phyloP scores from a whole-genome alignment of 2,888 invertebrate genomes.

The Andrena camellia region DNA sequence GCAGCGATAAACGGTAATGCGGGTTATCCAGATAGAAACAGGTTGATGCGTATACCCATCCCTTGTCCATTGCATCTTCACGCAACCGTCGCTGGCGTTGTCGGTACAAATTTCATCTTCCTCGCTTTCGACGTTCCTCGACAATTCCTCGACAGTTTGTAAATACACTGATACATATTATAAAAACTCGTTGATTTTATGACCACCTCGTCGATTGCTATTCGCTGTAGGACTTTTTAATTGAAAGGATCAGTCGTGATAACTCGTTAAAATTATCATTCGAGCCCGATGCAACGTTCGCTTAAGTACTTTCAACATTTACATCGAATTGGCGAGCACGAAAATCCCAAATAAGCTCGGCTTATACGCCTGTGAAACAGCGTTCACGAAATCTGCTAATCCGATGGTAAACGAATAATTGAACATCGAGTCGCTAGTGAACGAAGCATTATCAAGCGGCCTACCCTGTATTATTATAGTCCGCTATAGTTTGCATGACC shows the following conservation, averaged over 20 bases:
- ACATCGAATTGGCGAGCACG: slow-evolving; percentile 26
- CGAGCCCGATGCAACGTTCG: neutral
- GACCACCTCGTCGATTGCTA: neutral
- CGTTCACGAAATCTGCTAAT: slow-evolving; percentile 64
- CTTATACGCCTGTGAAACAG: slow-evolving; percentile 54
- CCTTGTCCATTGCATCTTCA: slow-evolving; percentile 25
- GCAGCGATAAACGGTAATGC: slow-evolving; percentile 20
- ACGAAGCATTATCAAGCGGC: slow-evolving; percentile 69
- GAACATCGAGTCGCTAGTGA: slow-evolving; percentile 62
- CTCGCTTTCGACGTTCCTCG: neutral
- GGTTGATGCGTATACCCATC: slow-evolving; percentile 36
- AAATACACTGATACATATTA: too few species aligned
- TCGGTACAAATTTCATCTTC: neutral
- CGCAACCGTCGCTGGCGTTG: slow-evolving; percentile 20
- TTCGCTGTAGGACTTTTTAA: neutral
- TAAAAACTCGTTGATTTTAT: too few species aligned
- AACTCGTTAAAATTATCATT: slow-evolving; percentile 11
- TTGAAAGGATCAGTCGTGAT: neutral
- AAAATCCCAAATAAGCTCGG: slow-evolving; percentile 65
- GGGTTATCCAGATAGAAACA: slow-evolving; percentile 31
- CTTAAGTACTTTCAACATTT: slow-evolving; percentile 38
- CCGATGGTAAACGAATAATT: slow-evolving; percentile 72
- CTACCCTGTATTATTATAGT: slow-evolving; percentile 68
- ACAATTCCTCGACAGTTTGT: too few species aligned
- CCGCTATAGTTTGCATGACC: slow-evolving; percentile 48